A percentile compares a stretch with the other conserved stretches of the same genome.
phyloP scores from a whole-genome alignment of 2,113 vertebrate species.

The Spheniscus mendiculus region DNA sequence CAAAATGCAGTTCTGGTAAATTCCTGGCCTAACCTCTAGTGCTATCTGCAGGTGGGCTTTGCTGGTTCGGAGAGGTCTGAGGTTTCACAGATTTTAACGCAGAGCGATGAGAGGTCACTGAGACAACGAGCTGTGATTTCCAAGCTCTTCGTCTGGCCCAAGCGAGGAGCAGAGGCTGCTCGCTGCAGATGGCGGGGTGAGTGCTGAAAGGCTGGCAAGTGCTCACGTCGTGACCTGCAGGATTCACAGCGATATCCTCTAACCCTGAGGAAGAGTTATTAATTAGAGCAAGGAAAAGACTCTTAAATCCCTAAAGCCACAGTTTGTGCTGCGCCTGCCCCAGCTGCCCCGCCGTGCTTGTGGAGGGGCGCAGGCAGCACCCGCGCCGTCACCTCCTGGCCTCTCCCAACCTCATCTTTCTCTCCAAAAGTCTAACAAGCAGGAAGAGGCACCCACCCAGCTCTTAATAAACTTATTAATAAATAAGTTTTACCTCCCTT shows the following conservation, averaged over 20 bases:
- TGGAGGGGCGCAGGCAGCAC: background rate
- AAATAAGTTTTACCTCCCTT: background rate
- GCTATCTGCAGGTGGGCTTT: background rate
- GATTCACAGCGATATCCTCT: background rate
- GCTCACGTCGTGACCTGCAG: fast-evolving
- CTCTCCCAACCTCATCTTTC: background rate
- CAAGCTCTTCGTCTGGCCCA: background rate
- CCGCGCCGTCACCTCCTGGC: fast-evolving
- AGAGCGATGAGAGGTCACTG: background rate
- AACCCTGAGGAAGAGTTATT: background rate
- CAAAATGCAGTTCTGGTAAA: background rate
- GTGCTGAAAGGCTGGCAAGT: background rate
- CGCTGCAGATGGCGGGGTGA: background rate
- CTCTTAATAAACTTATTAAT: background rate
- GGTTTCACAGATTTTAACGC: background rate
- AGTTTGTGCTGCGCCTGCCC: background rate
- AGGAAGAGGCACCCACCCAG: background rate
- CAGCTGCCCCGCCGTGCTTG: fast-evolving
- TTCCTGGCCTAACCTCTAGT: background rate
- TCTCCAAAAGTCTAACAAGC: background rate
- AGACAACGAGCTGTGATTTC: background rate
- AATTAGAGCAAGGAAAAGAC: background rate
- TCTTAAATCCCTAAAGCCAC: background rate
- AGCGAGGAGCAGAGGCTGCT: background rate
- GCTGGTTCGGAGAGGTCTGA: background rate